Evolutionary conservation across 2,888 invertebrate genomes (phyloP), one percentile per base, ranked within the genome.

Genomic region (Nemapogon koenigi): DNA sequence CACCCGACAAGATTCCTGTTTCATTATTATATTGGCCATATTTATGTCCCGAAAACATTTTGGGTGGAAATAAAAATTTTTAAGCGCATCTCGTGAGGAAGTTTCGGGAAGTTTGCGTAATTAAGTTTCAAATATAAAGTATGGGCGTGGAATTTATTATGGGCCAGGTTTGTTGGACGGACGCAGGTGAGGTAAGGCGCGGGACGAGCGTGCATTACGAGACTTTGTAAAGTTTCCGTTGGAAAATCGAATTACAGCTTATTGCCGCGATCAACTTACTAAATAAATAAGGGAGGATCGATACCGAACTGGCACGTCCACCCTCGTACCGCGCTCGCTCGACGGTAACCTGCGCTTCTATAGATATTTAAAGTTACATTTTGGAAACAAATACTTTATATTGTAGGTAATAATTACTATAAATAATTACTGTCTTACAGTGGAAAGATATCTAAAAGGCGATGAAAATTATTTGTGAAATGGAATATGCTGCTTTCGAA

Each of bases 201-300:
- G 17, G 25, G 27, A 10, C 36, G 19, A 28, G 22, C 25, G 35
- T 35, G 35, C 27, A 37, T 37, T 37, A 28, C 27, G 28, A 17
- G 28, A 22, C 35, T 17, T 37, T 28, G 16, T 16, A 28, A 16
- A 26, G 28, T 16, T 37, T 27, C 16, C 17, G 37, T 16, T 28
- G 27, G 27, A 27, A 35, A 37, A 37, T 37, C 28, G 28, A 37
- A 37, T 37, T 37, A 37, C 28, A 11, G 37, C 37, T 37, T 27
- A 37, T 37, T 37, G 27, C 28, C 37, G 37, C 37, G 37, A 37
- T 37, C 37, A 37, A 28, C 37, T 37, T 27, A 17, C 37, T 28
- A 37, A 37, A 37, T 37, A 37, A 37, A 37, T 37, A 37, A 37
- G 37, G 37, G 37, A 11, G 13, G 37, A 28, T 28, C 37, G 37